Base-by-base conservation (phyloP, 2,888 invertebrate genomes). In the Hybos culiciformis region DNA sequence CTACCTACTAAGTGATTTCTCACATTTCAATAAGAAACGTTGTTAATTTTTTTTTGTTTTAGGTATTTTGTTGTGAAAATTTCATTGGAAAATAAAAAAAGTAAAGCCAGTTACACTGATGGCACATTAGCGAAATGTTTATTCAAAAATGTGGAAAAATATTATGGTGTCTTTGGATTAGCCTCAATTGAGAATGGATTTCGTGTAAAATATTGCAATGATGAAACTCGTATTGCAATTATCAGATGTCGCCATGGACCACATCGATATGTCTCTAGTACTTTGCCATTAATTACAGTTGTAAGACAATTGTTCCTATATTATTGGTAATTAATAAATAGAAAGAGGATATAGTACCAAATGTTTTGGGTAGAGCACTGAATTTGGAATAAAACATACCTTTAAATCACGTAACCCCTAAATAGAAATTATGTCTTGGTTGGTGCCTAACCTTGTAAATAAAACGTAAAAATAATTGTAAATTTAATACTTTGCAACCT, bases 131-230 rank as follows among this genome's bases (percentile, higher is more conserved):
- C 53, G 5, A 59, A 59, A 44, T 56, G 58, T 36, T 62, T 86
- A 39, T 55, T 77, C 15, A 63, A 68, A 19, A 76, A 76, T 63
- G 73, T 86, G 12, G 74, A 80, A 54, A 73, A 77, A 54, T 58
- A 80, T 43, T 80, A 81, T 61, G 87, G 87, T 1, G 83, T 84
- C 56, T 83, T 78, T 59, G 87, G 85, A 9, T 64, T 72, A 24
- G 84, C 83, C 8, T 70, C 82, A 2, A 71, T 82, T 7, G 75
- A 73, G 55, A 68, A 75, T 43, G 86, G 84, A 19, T 80, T 86
- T 54, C 67, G 73, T 57, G 78, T 80, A 19, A 85, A 83, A 68
- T 86, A 87, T 65, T 83, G 82, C 56, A 86, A 86, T 63, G 73
- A 77, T 50, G 72, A 74, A 45, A 86, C 86, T 0, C 74, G 75